Percentiles rank a stretch among this genome's conserved stretches.
These are phyloP conservation scores for Hirundichthys speculiger DNA, from an alignment of 2,113 vertebrate species.

Conservation along the genomic window DNA sequence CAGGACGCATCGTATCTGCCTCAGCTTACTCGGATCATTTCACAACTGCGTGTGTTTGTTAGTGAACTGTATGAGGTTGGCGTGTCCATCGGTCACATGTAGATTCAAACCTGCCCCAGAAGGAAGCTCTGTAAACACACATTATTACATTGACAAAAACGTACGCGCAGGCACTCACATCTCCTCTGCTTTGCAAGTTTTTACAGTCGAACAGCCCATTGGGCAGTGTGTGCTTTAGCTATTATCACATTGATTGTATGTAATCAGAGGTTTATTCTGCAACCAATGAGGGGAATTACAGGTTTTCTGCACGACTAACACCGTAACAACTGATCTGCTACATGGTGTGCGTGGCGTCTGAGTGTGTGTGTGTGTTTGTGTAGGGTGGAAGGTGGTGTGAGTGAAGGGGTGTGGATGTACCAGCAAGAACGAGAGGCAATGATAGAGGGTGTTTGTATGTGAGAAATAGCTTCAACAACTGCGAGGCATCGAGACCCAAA, in stretches of 20 bases:
- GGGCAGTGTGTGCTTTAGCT: conserved; percentile 86
- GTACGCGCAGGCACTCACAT: conserved; percentile 47
- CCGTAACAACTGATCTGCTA: conserved; percentile 95
- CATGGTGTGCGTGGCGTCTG: conserved; percentile 58
- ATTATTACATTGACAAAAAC: conserved; percentile 27
- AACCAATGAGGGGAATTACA: conserved; percentile 91
- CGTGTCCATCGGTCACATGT: conserved; percentile 27
- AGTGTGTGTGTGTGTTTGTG: conserved; percentile 5
- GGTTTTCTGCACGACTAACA: conserved; percentile 86
- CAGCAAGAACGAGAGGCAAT: conserved; percentile 49
- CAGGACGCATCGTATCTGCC: conserved; percentile 55
- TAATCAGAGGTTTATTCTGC: conserved; percentile 90
- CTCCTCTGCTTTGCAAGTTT: conserved; percentile 52
- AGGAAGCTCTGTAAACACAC: conserved; percentile 4
- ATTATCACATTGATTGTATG: conserved; percentile 86
- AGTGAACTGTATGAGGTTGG: conserved; percentile 9
- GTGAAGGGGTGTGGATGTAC: conserved; percentile 20
- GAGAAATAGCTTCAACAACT: conserved; percentile 43
- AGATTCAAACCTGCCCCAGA: conserved; percentile 27
- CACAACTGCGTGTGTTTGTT: conserved; percentile 23
- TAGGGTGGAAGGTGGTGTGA: conserved; percentile 27
- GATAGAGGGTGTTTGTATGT: conserved; percentile 58
- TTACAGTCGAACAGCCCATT: conserved; percentile 77
- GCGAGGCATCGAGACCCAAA: conserved; percentile 51
- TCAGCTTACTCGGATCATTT: conserved; percentile 45